A percentile compares a stretch with the other conserved stretches of the same genome.
Evolutionary conservation across 1,140 invertebrate species (phyloP).

Genomic region (Chymomyza costata): DNA sequence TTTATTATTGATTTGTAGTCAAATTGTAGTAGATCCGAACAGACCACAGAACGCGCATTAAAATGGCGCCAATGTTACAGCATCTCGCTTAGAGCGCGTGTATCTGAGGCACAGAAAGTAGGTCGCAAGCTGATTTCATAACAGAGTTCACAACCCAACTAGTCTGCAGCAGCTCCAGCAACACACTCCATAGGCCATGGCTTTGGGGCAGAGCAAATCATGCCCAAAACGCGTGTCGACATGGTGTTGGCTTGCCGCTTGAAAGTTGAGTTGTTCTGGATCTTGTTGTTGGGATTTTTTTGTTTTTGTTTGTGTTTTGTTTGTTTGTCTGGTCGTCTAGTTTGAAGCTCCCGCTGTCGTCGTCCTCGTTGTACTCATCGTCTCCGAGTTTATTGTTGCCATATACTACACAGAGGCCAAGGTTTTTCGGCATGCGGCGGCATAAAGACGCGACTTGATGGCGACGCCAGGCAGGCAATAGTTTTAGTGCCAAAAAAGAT

Average conservation of each 20-base stretch:
- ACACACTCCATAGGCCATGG: background rate
- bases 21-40: too few species aligned
- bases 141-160: background rate
- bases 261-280: too few species aligned
- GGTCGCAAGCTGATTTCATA: slow-evolving; percentile 4
- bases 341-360: background rate
- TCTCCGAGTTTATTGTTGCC: slow-evolving; percentile 45
- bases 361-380: slow-evolving; percentile 32
- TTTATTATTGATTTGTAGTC: too few species aligned
- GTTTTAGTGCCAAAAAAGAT: background rate
- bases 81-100: too few species aligned
- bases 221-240: slow-evolving; percentile 6
- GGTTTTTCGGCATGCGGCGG: slow-evolving; percentile 1
- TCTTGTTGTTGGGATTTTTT: too few species aligned
- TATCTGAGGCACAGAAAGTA: background rate
- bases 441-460: slow-evolving; percentile 62
- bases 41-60: too few species aligned
- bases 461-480: slow-evolving; percentile 27
- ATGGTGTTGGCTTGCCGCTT: slow-evolving; percentile 4
- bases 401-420: slow-evolving; percentile 9
- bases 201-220: slow-evolving; percentile 3
- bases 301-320: too few species aligned
- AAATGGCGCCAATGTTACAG: too few species aligned
- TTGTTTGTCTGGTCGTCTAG: slow-evolving; percentile 6
- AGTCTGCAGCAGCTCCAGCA: background rate